These are phyloP conservation scores for Thunnus albacares DNA, from an alignment of 2,797 vertebrate species.

Conservation along the genomic window DNA sequence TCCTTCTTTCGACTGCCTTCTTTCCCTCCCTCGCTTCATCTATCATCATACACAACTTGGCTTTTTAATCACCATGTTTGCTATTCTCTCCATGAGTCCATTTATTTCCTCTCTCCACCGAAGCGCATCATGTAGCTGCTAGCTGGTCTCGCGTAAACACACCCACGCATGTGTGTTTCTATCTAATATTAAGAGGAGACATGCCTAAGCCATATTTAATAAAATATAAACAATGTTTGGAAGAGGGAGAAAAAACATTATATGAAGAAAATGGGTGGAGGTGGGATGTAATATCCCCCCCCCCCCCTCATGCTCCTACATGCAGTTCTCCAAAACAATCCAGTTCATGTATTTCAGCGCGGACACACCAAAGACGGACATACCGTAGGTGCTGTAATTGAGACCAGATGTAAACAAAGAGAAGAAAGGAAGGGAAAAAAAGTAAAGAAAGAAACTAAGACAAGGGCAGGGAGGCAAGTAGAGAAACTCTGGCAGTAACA, in stretches of 20 bases:
- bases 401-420: constrained; percentile 70
- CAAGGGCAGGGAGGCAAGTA: constrained; percentile 42
- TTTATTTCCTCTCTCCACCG: not conserved
- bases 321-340: constrained; percentile 46
- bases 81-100: not conserved
- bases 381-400: constrained; percentile 54
- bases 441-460: constrained; percentile 43
- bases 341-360: constrained; percentile 34
- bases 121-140: constrained; percentile 9
- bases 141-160: constrained; percentile 23
- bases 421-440: not conserved
- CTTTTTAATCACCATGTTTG: constrained; percentile 1
- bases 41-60: not conserved
- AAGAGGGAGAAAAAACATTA: constrained; percentile 33
- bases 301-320: not conserved
- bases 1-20: not conserved
- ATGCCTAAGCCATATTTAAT: constrained; percentile 49
- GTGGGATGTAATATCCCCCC: constrained; percentile 19
- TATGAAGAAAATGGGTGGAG: constrained; percentile 31
- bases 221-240: constrained; percentile 44
- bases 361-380: constrained; percentile 48
- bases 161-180: constrained; percentile 20
- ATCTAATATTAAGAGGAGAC: constrained; percentile 19
- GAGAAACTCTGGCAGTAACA: constrained; percentile 57
- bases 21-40: not conserved